Conservation (phyloP, 2,888 invertebrate genomes). For the Acronicta psi region DNA sequence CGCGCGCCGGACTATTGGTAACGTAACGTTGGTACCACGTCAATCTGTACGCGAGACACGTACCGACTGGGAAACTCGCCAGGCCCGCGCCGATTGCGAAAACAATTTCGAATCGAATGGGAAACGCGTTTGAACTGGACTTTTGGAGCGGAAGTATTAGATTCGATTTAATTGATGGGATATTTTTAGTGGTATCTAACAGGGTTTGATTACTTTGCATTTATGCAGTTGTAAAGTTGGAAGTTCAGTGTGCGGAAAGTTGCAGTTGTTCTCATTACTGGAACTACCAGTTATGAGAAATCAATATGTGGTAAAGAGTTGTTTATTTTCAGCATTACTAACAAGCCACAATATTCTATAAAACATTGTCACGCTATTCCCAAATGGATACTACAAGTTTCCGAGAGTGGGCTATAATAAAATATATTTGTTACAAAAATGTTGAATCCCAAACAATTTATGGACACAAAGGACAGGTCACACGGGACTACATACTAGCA, state of each 20-base stretch:
- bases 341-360: neutral
- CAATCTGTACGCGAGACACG: slow-evolving; percentile 61
- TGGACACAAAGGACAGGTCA: slow-evolving; percentile 33
- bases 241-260: slow-evolving; percentile 1
- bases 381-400: slow-evolving; percentile 14
- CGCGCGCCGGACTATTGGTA: slow-evolving; percentile 46
- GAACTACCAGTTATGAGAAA: slow-evolving; percentile 9
- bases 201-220: slow-evolving; percentile 27
- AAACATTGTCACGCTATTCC: slow-evolving; percentile 1
- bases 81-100: slow-evolving; percentile 61
- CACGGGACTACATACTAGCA: slow-evolving; percentile 45
- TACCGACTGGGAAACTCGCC: slow-evolving; percentile 61
- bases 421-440: slow-evolving; percentile 28
- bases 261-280: too few relatives aligned
- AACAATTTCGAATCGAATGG: slow-evolving; percentile 63
- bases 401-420: slow-evolving; percentile 22
- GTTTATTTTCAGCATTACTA: neutral
- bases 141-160: slow-evolving; percentile 55
- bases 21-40: slow-evolving; percentile 24
- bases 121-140: slow-evolving; percentile 54
- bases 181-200: slow-evolving; percentile 50
- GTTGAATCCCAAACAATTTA: slow-evolving; percentile 29
- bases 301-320: slow-evolving; percentile 3
- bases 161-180: slow-evolving; percentile 55
- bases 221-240: slow-evolving; percentile 14